These are phyloP conservation scores for Gavia stellata DNA, from an alignment of 2,113 vertebrate genomes.

Conservation along the genomic window DNA sequence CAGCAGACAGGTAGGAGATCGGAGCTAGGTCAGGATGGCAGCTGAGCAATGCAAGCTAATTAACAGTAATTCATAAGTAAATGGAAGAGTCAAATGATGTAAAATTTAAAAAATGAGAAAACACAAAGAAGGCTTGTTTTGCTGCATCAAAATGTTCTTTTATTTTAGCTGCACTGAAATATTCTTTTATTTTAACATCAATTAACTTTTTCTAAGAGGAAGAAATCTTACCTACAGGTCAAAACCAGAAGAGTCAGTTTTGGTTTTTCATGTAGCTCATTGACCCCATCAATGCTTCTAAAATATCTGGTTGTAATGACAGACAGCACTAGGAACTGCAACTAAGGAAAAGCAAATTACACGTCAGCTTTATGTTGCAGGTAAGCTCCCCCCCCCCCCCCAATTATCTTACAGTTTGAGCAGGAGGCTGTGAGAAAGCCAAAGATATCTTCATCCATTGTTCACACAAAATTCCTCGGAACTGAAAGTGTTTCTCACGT, in stretches of 20 bases:
- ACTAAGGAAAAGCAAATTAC: background rate
- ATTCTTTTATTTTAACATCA: background rate
- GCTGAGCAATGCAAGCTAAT: background rate
- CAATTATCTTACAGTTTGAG: background rate
- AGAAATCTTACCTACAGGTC: background rate
- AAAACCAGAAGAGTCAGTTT: background rate
- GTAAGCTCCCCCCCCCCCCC: background rate
- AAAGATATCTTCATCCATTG: background rate
- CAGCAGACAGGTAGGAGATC: background rate
- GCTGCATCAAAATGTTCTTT: background rate
- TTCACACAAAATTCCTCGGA: background rate
- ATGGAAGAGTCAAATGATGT: background rate
- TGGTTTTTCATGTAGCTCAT: background rate
- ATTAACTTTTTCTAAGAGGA: background rate
- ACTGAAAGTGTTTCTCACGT: background rate
- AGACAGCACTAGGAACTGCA: background rate
- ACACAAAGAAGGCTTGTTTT: background rate
- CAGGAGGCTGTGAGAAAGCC: background rate
- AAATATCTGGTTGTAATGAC: background rate
- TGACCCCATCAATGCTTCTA: background rate
- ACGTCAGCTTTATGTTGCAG: background rate
- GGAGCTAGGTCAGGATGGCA: background rate
- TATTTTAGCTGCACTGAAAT: background rate
- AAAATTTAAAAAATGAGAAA: background rate
- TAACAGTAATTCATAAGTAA: background rate